Evolutionary conservation across 2,113 vertebrate species (phyloP).

Genomic region (Ranitomeya variabilis): DNA sequence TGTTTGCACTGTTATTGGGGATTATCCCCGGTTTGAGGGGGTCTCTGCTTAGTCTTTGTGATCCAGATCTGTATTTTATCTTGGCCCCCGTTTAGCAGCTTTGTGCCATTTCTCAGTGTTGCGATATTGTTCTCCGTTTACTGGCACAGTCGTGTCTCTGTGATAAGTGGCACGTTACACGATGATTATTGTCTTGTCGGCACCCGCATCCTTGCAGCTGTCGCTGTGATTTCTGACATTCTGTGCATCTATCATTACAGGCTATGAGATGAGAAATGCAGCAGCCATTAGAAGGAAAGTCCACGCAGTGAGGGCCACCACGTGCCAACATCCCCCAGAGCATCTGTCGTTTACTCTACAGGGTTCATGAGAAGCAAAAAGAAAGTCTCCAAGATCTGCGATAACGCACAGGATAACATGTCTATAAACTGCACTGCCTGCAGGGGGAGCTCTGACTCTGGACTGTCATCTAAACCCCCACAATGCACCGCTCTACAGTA

Average conservation of each 20-base stretch:
- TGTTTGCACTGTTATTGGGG: too few species aligned
- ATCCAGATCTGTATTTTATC: not conserved
- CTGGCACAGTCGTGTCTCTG: not conserved
- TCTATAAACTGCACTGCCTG: not conserved
- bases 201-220: not conserved
- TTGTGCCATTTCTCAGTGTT: not conserved
- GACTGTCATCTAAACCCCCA: too few species aligned
- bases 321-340: not conserved
- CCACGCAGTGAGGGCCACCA: not conserved
- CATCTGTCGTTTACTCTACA: not conserved
- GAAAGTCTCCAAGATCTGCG: not conserved
- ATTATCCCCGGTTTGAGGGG: too few species aligned
- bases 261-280: not conserved
- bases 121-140: not conserved
- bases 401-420: not conserved
- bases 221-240: not conserved
- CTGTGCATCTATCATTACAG: not conserved
- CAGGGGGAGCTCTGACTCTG: not conserved
- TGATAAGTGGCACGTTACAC: not conserved
- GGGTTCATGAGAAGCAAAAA: not conserved
- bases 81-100: not conserved
- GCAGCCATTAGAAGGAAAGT: slow-evolving; percentile 11
- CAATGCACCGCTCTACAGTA: too few species aligned
- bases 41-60: too few species aligned
- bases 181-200: not conserved